phyloP scores from a whole-genome alignment of 2,113 vertebrate genomes.

The Chaenogobius annularis region DNA sequence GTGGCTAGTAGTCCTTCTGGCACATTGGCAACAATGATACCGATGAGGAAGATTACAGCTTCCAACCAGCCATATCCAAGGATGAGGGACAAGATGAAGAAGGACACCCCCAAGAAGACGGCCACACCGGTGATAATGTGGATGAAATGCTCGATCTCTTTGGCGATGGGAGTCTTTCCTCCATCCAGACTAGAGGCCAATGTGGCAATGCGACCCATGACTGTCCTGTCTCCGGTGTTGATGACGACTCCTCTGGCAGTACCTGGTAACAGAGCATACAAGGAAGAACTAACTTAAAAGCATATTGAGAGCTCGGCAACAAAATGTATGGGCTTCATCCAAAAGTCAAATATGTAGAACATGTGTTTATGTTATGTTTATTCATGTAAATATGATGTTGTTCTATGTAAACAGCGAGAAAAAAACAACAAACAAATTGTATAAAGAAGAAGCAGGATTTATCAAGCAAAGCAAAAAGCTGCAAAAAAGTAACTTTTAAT shows the following conservation, averaged over 20 bases:
- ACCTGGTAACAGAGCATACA: conserved; percentile 65
- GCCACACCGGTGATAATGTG: conserved; percentile 94
- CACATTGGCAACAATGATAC: conserved; percentile 94
- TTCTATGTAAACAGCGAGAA: no score
- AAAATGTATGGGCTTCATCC: no score
- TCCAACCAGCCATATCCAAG: conserved; percentile 93
- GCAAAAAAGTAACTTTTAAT: no score
- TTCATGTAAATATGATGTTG: no score
- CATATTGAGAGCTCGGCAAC: background rate
- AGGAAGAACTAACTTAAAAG: background rate
- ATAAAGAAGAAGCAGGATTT: no score
- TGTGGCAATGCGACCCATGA: conserved; percentile 91
- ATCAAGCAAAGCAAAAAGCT: no score
- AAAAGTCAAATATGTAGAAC: no score
- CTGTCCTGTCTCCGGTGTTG: conserved; percentile 87
- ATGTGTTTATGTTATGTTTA: no score
- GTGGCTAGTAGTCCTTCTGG: conserved; percentile 87
- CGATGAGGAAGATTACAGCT: conserved; percentile 94
- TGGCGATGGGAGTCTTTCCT: conserved; percentile 86
- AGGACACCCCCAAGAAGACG: conserved; percentile 89
- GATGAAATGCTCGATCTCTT: conserved; percentile 95
- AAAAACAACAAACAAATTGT: no score
- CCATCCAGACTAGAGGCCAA: conserved; percentile 88
- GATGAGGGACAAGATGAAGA: conserved; percentile 92
- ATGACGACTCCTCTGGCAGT: conserved; percentile 88